Conservation (phyloP, 2,888 invertebrate genomes). For the Lasioglossum villosulum region DNA sequence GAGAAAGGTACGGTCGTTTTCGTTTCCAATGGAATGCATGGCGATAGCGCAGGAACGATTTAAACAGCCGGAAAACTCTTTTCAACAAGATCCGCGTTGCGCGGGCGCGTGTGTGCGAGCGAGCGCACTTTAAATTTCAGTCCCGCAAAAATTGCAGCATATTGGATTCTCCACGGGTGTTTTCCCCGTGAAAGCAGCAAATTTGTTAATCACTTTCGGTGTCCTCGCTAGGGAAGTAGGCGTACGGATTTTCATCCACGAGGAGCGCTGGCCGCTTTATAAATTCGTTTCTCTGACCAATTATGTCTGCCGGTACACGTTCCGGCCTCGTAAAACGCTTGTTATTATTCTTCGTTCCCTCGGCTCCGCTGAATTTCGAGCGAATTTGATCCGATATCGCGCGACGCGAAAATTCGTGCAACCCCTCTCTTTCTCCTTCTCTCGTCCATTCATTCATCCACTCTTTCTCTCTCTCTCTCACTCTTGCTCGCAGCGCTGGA, state of each 20-base stretch:
- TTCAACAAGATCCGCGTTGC: neutral
- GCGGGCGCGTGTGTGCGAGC: neutral
- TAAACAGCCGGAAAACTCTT: neutral
- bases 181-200: neutral
- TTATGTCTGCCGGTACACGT: neutral
- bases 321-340: neutral
- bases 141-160: neutral
- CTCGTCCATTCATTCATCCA: neutral
- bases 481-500: neutral
- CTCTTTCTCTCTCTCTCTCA: neutral
- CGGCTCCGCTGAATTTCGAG: neutral
- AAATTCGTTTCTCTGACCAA: constrained; percentile 4
- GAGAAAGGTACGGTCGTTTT: too few species aligned
- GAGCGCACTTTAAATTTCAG: neutral
- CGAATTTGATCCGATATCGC: constrained; percentile 5
- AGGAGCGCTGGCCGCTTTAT: neutral
- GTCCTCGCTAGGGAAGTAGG: neutral
- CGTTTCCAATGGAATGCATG: too few species aligned
- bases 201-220: constrained; percentile 5
- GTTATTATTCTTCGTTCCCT: neutral
- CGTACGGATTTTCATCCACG: neutral
- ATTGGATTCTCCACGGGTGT: constrained; percentile 1
- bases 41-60: too few species aligned
- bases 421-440: neutral
- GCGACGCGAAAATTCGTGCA: neutral